Percentiles rank a stretch among this genome's conserved stretches.
These are phyloP conservation scores for Mercenaria mercenaria DNA, from an alignment of 1,140 invertebrate species.

Conservation along the genomic window DNA sequence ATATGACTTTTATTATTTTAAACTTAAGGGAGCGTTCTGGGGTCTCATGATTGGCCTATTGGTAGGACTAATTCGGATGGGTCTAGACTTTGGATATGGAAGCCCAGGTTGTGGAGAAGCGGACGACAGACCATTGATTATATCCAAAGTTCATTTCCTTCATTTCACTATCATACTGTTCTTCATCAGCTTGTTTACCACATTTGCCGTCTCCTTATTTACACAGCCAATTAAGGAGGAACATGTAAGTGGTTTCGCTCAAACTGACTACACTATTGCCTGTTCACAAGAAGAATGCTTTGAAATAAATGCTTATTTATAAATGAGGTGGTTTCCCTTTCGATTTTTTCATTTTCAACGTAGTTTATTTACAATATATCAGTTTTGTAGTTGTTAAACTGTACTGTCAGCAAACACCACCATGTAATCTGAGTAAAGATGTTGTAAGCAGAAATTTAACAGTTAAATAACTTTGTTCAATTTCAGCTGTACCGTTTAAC, in stretches of 20 bases:
- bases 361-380: too few relatives aligned
- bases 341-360: not conserved
- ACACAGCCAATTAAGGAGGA: constrained; percentile 78
- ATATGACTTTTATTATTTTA: too few relatives aligned
- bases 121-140: constrained; percentile 78
- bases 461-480: too few relatives aligned
- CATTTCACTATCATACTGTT: constrained; percentile 85
- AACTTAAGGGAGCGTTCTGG: constrained; percentile 88
- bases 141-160: constrained; percentile 84
- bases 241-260: constrained; percentile 79
- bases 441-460: too few relatives aligned
- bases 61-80: constrained; percentile 86
- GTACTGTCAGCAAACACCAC: too few relatives aligned
- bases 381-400: too few relatives aligned
- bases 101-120: constrained; percentile 79
- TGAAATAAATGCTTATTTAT: too few relatives aligned
- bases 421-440: too few relatives aligned
- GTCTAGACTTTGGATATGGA: constrained; percentile 82
- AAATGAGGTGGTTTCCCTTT: not conserved
- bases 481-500: constrained; percentile 75
- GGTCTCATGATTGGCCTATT: constrained; percentile 87
- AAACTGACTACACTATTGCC: too few relatives aligned
- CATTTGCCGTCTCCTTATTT: constrained; percentile 79
- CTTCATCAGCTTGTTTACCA: constrained; percentile 78
- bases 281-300: too few relatives aligned